Evolutionary conservation across 2,888 invertebrate genomes (phyloP).

Genomic region (Torymus tubicola): DNA sequence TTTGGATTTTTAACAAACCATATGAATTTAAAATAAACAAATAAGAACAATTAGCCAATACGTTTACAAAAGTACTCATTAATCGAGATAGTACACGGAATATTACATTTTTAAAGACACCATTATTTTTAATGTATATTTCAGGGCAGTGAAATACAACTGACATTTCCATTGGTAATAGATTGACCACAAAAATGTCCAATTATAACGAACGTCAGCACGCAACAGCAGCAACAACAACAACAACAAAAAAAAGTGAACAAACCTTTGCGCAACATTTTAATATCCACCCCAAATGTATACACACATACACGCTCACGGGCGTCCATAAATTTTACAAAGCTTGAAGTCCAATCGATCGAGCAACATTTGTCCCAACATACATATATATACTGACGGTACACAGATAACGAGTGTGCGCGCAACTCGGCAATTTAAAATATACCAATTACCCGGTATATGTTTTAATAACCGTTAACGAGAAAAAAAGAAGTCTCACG

Average conservation of each 20-base stretch:
- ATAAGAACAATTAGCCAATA: no score
- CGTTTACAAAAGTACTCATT: no score
- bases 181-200: slow-evolving; percentile 37
- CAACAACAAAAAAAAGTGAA: not conserved
- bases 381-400: not conserved
- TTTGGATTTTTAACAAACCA: no score
- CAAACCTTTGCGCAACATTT: slow-evolving; percentile 15
- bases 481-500: slow-evolving; percentile 27
- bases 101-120: not conserved
- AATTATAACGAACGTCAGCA: slow-evolving; percentile 26
- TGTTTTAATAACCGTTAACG: slow-evolving; percentile 56
- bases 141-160: not conserved
- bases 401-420: slow-evolving; percentile 9
- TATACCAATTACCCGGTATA: slow-evolving; percentile 56
- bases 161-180: slow-evolving; percentile 6
- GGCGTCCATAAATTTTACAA: slow-evolving; percentile 30
- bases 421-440: slow-evolving; percentile 46
- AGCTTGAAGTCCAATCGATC: slow-evolving; percentile 44
- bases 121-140: not conserved
- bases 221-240: slow-evolving; percentile 3
- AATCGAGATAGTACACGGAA: no score
- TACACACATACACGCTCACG: not conserved
- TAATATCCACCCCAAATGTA: slow-evolving; percentile 33
- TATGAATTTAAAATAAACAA: no score
- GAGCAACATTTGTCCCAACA: slow-evolving; percentile 34